A percentile compares a stretch with the other conserved stretches of the same genome.
phyloP scores from a whole-genome alignment of 2,797 vertebrate genomes.

The Scolopax bukidnonensis region DNA sequence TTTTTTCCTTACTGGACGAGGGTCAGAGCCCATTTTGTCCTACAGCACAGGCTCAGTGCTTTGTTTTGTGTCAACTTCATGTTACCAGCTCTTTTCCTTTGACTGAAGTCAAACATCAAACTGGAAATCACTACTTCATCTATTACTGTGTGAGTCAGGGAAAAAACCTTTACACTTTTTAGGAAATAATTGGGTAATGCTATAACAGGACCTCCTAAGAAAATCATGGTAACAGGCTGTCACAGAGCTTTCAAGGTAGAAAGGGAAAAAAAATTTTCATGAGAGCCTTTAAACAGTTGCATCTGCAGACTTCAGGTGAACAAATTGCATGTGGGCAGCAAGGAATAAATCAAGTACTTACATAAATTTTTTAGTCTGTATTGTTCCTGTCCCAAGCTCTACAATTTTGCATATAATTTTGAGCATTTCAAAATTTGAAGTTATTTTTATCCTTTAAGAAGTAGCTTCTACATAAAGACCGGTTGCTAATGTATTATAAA shows the following conservation, averaged over 20 bases:
- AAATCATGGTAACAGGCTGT: neutral
- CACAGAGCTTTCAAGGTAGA: neutral
- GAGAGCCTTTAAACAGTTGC: conserved; percentile 23
- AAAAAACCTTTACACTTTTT: conserved; percentile 13
- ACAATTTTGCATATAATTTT: neutral
- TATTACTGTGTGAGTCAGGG: neutral
- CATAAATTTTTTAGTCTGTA: neutral
- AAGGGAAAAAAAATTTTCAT: neutral
- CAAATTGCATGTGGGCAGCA: conserved; percentile 14
- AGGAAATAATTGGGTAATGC: conserved; percentile 55
- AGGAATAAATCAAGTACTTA: conserved; percentile 42
- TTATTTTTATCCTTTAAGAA: conserved; percentile 48
- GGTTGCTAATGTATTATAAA: conserved; percentile 66
- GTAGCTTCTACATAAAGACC: conserved; percentile 36
- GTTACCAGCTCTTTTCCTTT: neutral
- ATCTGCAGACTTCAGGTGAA: conserved; percentile 50
- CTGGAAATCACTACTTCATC: conserved; percentile 30
- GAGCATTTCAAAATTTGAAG: conserved; percentile 1
- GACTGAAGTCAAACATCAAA: conserved; percentile 25
- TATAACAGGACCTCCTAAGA: conserved; percentile 22
- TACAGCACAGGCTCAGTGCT: neutral
- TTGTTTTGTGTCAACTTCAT: neutral
- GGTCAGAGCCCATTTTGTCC: neutral
- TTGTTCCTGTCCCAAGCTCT: conserved; percentile 29
- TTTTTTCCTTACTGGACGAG: neutral